Conservation (phyloP, 2,797 vertebrate genomes). For the Harpagifer antarcticus region DNA sequence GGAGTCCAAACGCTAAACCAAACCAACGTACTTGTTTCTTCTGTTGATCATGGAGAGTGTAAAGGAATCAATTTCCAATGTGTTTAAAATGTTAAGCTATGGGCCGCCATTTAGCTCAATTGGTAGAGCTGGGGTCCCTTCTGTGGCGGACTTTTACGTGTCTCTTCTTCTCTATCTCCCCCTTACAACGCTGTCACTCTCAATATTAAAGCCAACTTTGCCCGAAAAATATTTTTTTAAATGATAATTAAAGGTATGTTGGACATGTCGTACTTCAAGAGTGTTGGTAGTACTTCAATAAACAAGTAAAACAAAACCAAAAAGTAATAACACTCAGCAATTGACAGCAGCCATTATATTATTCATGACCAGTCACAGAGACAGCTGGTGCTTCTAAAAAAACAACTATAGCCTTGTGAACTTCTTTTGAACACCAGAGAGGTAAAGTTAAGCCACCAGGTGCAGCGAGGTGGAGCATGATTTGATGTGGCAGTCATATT, state of each 20-base stretch:
- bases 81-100: neutral
- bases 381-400: neutral
- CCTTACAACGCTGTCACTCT: no score
- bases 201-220: no score
- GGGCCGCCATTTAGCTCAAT: no score
- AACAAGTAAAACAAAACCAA: neutral
- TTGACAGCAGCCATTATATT: neutral
- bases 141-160: no score
- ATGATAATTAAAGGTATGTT: neutral
- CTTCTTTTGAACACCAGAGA: neutral
- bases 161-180: no score
- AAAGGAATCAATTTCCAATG: neutral
- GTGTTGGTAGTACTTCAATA: no score
- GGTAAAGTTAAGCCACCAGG: neutral
- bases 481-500: neutral
- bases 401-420: neutral
- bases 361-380: neutral
- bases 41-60: neutral
- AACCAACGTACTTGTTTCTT: neutral
- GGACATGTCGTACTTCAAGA: neutral
- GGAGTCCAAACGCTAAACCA: neutral
- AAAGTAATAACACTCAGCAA: no score
- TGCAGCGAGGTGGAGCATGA: conserved; percentile 2
- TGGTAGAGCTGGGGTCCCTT: no score
- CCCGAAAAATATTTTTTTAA: neutral